Conservation (phyloP, 2,888 invertebrate species). For the Cataglyphis albicans region DNA sequence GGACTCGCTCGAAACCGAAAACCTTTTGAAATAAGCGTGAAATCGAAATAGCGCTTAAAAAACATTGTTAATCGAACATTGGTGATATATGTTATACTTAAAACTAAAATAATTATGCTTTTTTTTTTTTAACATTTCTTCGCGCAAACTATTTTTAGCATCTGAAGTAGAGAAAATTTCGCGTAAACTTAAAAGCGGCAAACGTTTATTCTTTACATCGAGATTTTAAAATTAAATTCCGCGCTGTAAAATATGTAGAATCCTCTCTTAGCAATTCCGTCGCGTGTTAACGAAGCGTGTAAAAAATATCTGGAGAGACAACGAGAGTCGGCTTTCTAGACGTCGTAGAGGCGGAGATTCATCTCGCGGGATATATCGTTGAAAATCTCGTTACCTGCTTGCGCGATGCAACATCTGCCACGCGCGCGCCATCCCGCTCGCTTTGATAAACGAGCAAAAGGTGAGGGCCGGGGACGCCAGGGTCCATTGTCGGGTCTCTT, state of each 20-base stretch:
- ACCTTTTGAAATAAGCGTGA: not conserved
- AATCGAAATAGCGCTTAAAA: not conserved
- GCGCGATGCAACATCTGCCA: constrained; percentile 48
- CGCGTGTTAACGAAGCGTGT: not conserved
- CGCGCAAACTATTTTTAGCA: not conserved
- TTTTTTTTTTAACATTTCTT: not conserved
- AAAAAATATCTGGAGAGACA: not conserved
- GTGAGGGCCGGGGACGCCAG: constrained; percentile 15
- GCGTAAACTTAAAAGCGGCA: too few relatives aligned
- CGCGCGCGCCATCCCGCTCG: not conserved
- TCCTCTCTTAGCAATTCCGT: not conserved
- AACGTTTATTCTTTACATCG: not conserved
- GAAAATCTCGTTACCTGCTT: constrained; percentile 39
- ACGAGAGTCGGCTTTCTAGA: not conserved
- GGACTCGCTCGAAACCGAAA: not conserved
- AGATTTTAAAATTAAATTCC: not conserved
- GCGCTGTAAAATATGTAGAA: not conserved
- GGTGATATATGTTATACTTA: not conserved
- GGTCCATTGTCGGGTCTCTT: constrained; percentile 48
- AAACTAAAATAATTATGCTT: not conserved
- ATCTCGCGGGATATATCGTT: constrained; percentile 32
- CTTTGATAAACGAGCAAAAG: constrained; percentile 52
- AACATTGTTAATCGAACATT: not conserved
- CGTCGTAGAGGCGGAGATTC: not conserved
- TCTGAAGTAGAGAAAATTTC: not conserved